Evolutionary conservation across 2,113 vertebrate genomes (phyloP).

Genomic region (Eptatretus burgeri): DNA sequence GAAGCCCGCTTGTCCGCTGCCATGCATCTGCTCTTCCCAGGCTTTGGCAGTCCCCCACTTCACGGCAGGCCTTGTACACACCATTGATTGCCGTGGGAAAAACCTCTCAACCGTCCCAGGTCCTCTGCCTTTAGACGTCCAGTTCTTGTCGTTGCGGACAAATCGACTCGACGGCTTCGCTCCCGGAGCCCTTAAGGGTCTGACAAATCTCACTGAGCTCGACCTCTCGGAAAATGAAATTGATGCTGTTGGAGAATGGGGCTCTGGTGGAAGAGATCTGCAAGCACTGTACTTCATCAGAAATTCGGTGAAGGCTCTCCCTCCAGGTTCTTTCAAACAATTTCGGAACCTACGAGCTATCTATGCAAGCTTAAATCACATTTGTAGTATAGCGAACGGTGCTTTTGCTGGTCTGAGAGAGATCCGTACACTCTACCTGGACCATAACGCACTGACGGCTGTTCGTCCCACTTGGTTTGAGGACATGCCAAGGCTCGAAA

Average conservation of each 20-base stretch:
- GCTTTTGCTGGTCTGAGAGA: neutral
- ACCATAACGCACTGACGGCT: neutral
- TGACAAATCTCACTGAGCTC: neutral
- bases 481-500: neutral
- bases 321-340: neutral
- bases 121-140: neutral
- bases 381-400: neutral
- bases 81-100: neutral
- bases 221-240: slow-evolving; percentile 1
- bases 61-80: neutral
- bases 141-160: neutral
- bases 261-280: neutral
- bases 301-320: neutral
- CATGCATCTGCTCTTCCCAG: neutral
- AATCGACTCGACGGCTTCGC: neutral
- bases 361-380: neutral
- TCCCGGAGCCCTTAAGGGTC: neutral
- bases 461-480: neutral
- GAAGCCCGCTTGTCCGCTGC: too few relatives aligned
- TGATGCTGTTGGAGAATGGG: neutral
- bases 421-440: neutral
- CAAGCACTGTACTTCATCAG: neutral
- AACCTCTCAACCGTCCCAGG: neutral
- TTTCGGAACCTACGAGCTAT: neutral
- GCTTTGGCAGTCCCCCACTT: neutral